phyloP scores from a whole-genome alignment of 1,140 invertebrate species.

The Phortica variegata region DNA sequence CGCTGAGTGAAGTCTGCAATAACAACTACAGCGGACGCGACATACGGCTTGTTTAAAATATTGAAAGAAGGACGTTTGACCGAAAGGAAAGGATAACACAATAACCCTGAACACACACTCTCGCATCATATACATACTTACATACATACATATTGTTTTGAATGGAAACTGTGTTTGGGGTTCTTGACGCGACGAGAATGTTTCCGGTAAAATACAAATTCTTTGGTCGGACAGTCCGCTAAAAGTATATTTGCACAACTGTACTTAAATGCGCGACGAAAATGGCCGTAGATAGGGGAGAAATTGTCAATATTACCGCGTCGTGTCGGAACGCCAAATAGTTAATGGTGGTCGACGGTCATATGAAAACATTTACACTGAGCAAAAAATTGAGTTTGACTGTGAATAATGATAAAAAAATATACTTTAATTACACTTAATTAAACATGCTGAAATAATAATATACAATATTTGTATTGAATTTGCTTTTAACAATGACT shows the following conservation, averaged over 20 bases:
- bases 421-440: no score
- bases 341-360: no score
- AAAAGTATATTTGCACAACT: conserved; percentile 51
- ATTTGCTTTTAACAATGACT: no score
- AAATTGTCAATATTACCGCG: no score
- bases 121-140: conserved; percentile 15
- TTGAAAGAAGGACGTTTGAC: conserved; percentile 57
- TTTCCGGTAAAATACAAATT: conserved; percentile 55
- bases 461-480: no score
- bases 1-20: conserved; percentile 15
- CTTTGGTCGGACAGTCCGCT: conserved; percentile 50
- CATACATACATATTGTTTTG: conserved; percentile 5
- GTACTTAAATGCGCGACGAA: conserved; percentile 34
- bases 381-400: no score
- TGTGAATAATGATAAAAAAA: no score
- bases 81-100: conserved; percentile 54
- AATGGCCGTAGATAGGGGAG: background rate
- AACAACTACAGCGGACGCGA: conserved; percentile 39
- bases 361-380: no score
- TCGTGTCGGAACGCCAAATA: no score
- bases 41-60: conserved; percentile 55
- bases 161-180: conserved; percentile 36
- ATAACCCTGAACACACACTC: conserved; percentile 35
- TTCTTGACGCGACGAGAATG: conserved; percentile 54
- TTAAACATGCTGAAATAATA: no score